Base-by-base conservation (phyloP, 2,797 vertebrate genomes). In the Xenopus petersii region DNA sequence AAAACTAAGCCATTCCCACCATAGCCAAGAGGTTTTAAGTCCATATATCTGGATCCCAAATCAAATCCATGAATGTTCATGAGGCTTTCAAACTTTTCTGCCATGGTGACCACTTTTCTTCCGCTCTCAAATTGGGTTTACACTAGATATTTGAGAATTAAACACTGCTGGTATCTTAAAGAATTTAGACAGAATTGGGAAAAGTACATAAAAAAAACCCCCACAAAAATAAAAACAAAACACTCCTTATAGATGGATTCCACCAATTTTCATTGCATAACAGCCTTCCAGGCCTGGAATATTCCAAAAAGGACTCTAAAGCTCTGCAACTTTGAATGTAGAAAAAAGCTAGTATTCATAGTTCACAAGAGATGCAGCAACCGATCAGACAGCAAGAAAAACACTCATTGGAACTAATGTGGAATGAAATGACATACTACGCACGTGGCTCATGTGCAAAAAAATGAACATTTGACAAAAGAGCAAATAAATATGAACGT, bases 21-120 rank as follows among this genome's bases (percentile, higher is more conserved):
- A 42, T 94, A 98, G 86, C 98, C 97, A 81, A 99, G 89, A 69
- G 98, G 97, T 92, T 98, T 99, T 86, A 99, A 92, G 93, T 99
- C 96, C 93, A 97, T 97, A 91, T 99, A 99, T 61, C 97, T 95
- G 78, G 96, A 96, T 83, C 97, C 97, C 89, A 99, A 92, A 91
- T 99, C 98, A 80, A 99, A 98, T 86, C 98, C 98, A 71, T 99
- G 97, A 93, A 99, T 98, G 93, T 99, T 99, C 98, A 98, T 98
- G 80, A 99, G 92, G 81, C 97, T 99, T 92, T 98, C 97, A 87
- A 99, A 99, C 89, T 98, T 99, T 88, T 99, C 98, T 81, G 97
- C 97, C 96, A 98, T 99, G 4, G 82, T 85, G 85, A 84, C 81
- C 83, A 81, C 81, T 80, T 62, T 87, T 87, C 86, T 59, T 66